Base-by-base conservation (phyloP, 2,113 vertebrate genomes). In the Petrocephalus zakoni region DNA sequence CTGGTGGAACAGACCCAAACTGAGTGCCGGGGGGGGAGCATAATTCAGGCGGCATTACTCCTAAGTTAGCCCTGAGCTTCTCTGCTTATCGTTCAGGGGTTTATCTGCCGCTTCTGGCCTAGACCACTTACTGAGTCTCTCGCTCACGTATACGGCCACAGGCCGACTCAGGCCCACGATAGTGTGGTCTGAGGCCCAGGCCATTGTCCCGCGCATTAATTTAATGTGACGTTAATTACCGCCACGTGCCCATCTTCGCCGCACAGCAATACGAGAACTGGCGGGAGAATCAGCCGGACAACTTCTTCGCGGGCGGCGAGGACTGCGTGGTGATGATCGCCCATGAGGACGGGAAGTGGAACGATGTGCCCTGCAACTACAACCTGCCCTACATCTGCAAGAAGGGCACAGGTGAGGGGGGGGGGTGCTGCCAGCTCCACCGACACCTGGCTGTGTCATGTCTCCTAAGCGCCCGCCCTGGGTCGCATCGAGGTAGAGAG, bases 341-440 rank as follows among this genome's bases (percentile, higher is more conserved):
- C 1, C 98, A 98, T 2, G 97, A 99, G 94, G 97, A 96, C 0
- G 97, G 97, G 85, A 98, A 97, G 91, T 99, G 98, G 98, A 99
- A 99, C 0, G 98, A 99, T 0, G 98, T 99, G 21, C 98, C 98
- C 87, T 99, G 98, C 95, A 99, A 99, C 96, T 99, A 99, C 95
- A 99, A 99, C 91, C 96, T 99, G 92, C 97, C 98, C 86, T 99
- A 99, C 21, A 96, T 99, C 94, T 99, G 98, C 95, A 99, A 99
- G 95, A 99, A 99, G 87, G 97, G 97, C 94, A 99, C 98, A 96
- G 98, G 98, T 99, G 95, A 89, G 93, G 88, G 2, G n/a, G 49
- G 8, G 22, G 55, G 1, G 19, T 49, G 47, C 47, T 13, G 46
- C 17, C 13, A 46, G 29, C 34, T 19, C 72, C 72, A 78, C 4